A percentile compares a stretch with the other conserved stretches of the same genome.
Evolutionary conservation across 35 echinoderm and acorn worm species (phyloP).

Genomic region (Ophiothrix spiculata): DNA sequence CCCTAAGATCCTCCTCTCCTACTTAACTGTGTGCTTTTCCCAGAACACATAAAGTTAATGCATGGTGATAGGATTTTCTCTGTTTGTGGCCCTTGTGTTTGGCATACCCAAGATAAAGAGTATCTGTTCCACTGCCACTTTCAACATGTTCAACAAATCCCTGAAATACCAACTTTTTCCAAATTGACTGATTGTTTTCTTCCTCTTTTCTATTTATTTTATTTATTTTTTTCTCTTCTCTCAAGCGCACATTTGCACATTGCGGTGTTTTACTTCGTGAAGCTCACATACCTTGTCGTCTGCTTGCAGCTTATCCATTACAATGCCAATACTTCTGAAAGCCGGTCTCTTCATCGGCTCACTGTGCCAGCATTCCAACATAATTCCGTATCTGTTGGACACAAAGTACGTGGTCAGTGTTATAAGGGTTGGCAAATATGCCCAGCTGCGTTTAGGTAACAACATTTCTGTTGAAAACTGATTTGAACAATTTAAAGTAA

Average conservation of each 20-base stretch:
- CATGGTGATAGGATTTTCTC: too few relatives aligned
- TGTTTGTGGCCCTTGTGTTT: too few relatives aligned
- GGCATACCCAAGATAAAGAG: too few relatives aligned
- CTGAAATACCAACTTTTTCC: not conserved
- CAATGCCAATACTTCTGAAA: not conserved
- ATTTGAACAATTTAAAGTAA: too few relatives aligned
- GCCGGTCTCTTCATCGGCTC: not conserved
- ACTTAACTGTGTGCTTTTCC: too few relatives aligned
- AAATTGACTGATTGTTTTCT: too few relatives aligned
- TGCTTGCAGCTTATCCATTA: not conserved
- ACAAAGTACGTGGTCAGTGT: too few relatives aligned
- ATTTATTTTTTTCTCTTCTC: not conserved
- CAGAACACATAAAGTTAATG: too few relatives aligned
- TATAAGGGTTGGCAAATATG: too few relatives aligned
- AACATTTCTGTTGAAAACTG: too few relatives aligned
- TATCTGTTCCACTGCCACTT: not conserved
- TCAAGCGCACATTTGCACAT: not conserved
- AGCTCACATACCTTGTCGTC: not conserved
- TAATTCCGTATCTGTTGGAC: not conserved
- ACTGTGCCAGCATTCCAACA: not conserved
- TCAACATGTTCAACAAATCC: not conserved
- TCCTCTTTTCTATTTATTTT: not conserved
- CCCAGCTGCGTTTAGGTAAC: too few relatives aligned
- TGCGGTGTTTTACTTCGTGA: not conserved
- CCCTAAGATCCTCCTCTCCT: too few relatives aligned